Evolutionary conservation across 2,797 vertebrate genomes (phyloP).

Genomic region (Myotis findleyi): DNA sequence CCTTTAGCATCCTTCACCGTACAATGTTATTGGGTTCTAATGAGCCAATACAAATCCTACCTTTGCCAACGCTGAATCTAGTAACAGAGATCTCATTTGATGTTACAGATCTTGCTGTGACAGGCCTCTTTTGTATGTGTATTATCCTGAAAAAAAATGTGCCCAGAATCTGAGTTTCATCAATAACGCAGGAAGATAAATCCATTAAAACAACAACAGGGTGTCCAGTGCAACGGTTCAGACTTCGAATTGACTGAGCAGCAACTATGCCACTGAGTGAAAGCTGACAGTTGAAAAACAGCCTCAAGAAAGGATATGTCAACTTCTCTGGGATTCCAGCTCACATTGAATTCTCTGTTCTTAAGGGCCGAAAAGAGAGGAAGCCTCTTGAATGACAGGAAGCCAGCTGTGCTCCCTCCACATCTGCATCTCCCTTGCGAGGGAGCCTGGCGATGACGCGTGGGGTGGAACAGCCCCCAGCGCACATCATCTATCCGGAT

Average conservation of each 20-base stretch:
- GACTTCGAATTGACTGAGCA: not conserved
- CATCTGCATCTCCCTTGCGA: not conserved
- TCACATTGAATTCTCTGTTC: not conserved
- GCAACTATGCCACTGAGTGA: not conserved
- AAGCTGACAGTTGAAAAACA: not conserved
- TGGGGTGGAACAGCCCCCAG: constrained; percentile 21
- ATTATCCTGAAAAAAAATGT: not conserved
- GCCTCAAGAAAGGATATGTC: not conserved
- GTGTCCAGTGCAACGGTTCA: not conserved
- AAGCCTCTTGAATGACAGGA: not conserved
- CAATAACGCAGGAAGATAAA: not conserved
- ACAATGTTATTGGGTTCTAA: not conserved
- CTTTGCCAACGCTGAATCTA: not conserved
- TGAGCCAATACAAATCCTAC: not conserved
- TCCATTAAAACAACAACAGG: not conserved
- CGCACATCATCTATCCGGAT: not conserved
- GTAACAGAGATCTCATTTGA: not conserved
- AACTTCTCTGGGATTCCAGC: not conserved
- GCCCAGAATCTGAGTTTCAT: not conserved
- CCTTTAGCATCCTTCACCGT: not conserved
- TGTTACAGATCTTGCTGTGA: not conserved
- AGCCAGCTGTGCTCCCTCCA: constrained; percentile 39
- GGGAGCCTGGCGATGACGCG: not conserved
- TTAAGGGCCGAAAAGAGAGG: not conserved
- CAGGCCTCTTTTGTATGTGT: not conserved